Percentiles rank a stretch among this genome's conserved stretches.
Evolutionary conservation across 2,113 vertebrate species (phyloP).

Genomic region (Taurulus bubalis): DNA sequence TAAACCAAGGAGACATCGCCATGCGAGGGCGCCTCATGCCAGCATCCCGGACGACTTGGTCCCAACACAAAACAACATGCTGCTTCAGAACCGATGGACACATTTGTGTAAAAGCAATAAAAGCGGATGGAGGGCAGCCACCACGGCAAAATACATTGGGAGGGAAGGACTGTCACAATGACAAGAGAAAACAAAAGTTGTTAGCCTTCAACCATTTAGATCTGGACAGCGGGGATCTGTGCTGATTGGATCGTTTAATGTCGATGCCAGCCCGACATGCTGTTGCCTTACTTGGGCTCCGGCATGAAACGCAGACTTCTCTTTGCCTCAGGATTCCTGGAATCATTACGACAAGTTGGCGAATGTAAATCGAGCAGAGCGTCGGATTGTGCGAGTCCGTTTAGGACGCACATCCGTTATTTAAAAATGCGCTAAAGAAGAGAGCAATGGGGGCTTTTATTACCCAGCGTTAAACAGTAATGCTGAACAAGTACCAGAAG

Average conservation of each 20-base stretch:
- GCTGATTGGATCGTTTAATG: conserved; percentile 22
- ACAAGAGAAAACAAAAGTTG: conserved; percentile 1
- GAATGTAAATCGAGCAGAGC: conserved; percentile 14
- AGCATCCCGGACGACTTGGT: conserved; percentile 2
- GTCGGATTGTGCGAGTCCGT: conserved; percentile 6
- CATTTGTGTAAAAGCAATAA: conserved; percentile 1
- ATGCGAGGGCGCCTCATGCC: conserved; percentile 24
- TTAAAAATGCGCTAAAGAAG: background rate
- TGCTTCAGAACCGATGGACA: conserved; percentile 3
- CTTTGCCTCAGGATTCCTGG: conserved; percentile 20
- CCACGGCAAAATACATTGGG: background rate
- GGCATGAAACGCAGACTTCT: conserved; percentile 27
- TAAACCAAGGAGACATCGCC: conserved; percentile 15
- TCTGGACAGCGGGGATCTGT: conserved; percentile 40
- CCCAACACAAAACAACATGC: conserved; percentile 3
- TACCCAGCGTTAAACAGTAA: background rate
- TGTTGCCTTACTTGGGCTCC: conserved; percentile 25
- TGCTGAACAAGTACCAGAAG: background rate
- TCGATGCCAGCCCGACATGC: conserved; percentile 20
- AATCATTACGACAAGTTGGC: conserved; percentile 17
- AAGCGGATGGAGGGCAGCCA: background rate
- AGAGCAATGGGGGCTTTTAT: background rate
- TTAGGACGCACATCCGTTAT: background rate
- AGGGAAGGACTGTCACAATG: conserved; percentile 1
- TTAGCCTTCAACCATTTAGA: conserved; percentile 24